Percentiles rank a stretch among this genome's conserved stretches.
Conservation (phyloP, 2,797 vertebrate species). For the Sebastes trivittatus region DNA sequence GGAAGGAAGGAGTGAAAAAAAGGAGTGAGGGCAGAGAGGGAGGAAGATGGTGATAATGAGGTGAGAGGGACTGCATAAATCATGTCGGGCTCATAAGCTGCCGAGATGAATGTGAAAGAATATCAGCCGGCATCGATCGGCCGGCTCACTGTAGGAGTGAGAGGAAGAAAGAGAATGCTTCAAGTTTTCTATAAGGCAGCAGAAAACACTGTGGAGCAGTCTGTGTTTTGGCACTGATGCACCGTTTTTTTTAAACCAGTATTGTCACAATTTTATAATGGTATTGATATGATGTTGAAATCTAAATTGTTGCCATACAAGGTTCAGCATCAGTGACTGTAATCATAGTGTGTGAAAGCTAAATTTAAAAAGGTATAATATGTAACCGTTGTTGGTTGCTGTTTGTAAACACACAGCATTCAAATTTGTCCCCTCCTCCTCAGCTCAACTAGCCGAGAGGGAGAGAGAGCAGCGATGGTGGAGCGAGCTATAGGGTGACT, state of each 20-base stretch:
- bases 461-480: too few species aligned
- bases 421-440: too few species aligned
- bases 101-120: slow-evolving; percentile 73
- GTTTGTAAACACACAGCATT: too few species aligned
- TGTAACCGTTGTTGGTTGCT: too few species aligned
- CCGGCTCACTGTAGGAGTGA: slow-evolving; percentile 25
- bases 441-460: too few species aligned
- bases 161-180: slow-evolving; percentile 5
- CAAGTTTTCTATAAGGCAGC: slow-evolving; percentile 25
- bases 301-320: background rate
- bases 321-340: background rate
- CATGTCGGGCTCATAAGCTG: slow-evolving; percentile 73
- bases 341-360: background rate
- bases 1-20: slow-evolving; percentile 2
- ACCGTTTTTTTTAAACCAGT: background rate
- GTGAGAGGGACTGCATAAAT: slow-evolving; percentile 78
- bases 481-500: too few species aligned
- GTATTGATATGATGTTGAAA: background rate
- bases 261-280: background rate
- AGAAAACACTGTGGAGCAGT: slow-evolving; percentile 5
- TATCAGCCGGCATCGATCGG: slow-evolving; percentile 69
- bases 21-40: slow-evolving; percentile 16
- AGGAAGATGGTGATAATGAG: slow-evolving; percentile 74
- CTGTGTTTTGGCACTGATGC: background rate
- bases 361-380: too few species aligned